Conservation (phyloP, 2,797 vertebrate species). For the Rallus crepitans region DNA sequence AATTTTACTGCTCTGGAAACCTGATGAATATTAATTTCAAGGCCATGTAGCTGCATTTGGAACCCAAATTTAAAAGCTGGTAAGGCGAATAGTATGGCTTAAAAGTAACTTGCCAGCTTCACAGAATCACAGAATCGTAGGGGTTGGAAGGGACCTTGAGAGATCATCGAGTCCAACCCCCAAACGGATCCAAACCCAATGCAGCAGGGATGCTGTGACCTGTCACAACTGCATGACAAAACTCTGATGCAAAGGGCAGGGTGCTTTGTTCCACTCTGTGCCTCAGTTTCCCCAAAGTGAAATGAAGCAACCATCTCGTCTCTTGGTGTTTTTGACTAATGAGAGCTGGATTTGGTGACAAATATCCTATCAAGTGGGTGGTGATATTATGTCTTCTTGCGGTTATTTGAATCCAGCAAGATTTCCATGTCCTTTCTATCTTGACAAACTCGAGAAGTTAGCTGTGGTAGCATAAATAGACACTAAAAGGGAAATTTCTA, state of each 20-base stretch:
- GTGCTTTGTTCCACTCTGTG: fast-evolving
- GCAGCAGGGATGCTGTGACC: neutral
- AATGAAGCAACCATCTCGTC: neutral
- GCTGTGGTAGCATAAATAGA: neutral
- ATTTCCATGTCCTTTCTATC: neutral
- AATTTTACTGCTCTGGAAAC: neutral
- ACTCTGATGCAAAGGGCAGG: neutral
- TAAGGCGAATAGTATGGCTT: neutral
- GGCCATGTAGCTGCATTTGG: neutral
- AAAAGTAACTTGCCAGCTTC: neutral
- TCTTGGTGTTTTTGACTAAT: neutral
- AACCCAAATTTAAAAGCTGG: neutral
- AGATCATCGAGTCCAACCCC: no score
- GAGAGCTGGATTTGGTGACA: neutral
- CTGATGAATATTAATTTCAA: neutral
- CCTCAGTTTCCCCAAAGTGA: neutral
- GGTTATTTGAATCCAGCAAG: neutral
- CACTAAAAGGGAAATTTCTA: neutral
- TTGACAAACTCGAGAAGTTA: neutral
- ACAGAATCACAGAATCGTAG: no score
- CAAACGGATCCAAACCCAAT: neutral
- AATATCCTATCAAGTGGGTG: neutral
- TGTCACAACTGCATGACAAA: neutral
- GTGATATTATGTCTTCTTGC: neutral
- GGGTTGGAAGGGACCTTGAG: no score